Base-by-base conservation (phyloP, 2,113 vertebrate genomes). In the Pungitius pungitius region DNA sequence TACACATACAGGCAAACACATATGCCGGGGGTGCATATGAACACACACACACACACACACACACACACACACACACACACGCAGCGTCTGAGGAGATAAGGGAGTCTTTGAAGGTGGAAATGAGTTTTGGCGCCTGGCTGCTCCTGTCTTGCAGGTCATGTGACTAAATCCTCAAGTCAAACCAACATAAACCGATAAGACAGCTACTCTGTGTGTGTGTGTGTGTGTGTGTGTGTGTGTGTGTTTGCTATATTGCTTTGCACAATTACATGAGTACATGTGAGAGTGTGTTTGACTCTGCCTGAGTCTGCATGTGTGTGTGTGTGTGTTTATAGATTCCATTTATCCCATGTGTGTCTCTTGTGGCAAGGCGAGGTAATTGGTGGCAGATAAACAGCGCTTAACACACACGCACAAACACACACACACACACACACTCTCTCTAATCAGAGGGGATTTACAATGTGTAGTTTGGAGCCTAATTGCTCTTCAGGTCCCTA, bases 401-500 rank as follows among this genome's bases (percentile, higher is more conserved):
- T 96, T 96, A 96, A 97, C 96, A 95, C 94, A 95, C 85, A 86
- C 78, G 81, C 64, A 78, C 56, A 62, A 51, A 82, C 33, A 64
- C 58, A 69, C 27, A 77, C 51, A 77, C 51, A 49, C 64, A 81
- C 30, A 63, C 49, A 73, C 33, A 70, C 54, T 69, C 71, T 66
- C 82, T 71, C 43, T 96, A 97, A 97, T 96, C 96, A 95, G 95
- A 94, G 94, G 96, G 95, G 96, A 97, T 98, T 98, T 96, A 96
- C 96, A 95, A 96, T 96, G 95, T 96, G 93, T 94, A 96, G 96
- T 96, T 96, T 97, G 95, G 95, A 96, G 96, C 94, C 95, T 96
- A 98, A 97, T 97, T 97, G 96, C 95, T 96, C 95, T 97, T 95
- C 95, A 96, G 95, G 95, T 95, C 95, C 94, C 95, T 93, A 88